Evolutionary conservation across 2,797 vertebrate species (phyloP).

Genomic region (Tapirus indicus): DNA sequence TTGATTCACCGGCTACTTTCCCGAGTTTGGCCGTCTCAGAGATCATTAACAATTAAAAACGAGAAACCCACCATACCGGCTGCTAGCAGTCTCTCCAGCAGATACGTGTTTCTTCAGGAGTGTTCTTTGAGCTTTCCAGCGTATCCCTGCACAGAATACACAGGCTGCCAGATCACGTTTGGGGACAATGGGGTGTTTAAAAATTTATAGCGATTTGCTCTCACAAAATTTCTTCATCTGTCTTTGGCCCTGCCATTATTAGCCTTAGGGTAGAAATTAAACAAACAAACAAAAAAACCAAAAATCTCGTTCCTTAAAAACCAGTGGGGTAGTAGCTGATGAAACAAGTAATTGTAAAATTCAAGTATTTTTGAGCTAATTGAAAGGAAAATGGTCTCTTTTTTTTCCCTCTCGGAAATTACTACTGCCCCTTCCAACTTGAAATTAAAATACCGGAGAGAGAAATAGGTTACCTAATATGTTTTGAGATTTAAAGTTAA

Average conservation of each 20-base stretch:
- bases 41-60: fast-evolving
- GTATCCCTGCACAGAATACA: fast-evolving
- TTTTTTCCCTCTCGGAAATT: background rate
- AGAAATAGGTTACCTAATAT: background rate
- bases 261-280: background rate
- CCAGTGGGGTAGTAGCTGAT: too few species aligned
- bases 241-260: background rate
- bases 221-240: background rate
- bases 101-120: fast-evolving
- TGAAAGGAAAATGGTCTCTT: background rate
- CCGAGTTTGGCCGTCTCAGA: fast-evolving
- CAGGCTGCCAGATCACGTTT: fast-evolving
- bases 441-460: background rate
- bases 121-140: fast-evolving
- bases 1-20: fast-evolving
- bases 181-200: background rate
- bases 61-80: background rate
- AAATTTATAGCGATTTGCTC: fast-evolving
- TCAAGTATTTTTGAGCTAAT: background rate
- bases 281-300: background rate
- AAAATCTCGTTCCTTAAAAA: fast-evolving
- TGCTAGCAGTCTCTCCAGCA: fast-evolving
- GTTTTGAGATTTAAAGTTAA: background rate
- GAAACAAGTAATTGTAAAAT: background rate
- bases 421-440: background rate